A percentile compares a stretch with the other conserved stretches of the same genome.
phyloP scores from a whole-genome alignment of 37 sponge, comb jelly and placozoan genomes.

The Ephydatia muelleri region DNA sequence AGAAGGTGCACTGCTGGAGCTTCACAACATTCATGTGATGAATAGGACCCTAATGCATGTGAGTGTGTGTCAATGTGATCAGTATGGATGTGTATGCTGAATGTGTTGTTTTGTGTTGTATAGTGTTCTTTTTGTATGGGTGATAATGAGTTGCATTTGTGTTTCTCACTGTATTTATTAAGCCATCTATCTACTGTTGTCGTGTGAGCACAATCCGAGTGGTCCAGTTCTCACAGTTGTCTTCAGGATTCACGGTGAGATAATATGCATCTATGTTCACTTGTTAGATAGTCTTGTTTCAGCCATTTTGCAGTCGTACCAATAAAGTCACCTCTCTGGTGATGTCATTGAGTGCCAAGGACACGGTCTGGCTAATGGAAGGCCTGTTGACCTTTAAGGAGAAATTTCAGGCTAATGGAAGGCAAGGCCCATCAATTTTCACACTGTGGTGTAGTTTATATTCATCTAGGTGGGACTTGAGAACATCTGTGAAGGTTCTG shows the following conservation, averaged over 20 bases:
- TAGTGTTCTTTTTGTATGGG: background rate
- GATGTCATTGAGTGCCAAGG: background rate
- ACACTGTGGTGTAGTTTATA: background rate
- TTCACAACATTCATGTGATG: slow-evolving; percentile 15
- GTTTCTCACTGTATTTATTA: background rate
- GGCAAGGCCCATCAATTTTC: background rate
- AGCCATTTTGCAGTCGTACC: background rate
- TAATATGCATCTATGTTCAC: background rate
- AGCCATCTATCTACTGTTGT: slow-evolving; percentile 7
- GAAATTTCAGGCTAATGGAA: background rate
- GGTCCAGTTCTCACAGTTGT: slow-evolving; percentile 4
- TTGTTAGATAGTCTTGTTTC: background rate
- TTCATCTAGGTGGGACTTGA: background rate
- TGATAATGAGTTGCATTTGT: background rate
- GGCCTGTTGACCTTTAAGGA: slow-evolving; percentile 2
- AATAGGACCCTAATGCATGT: background rate
- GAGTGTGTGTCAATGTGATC: background rate
- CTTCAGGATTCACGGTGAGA: slow-evolving; percentile 3
- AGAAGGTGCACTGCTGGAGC: slow-evolving; percentile 22
- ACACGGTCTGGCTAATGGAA: slow-evolving; percentile 17
- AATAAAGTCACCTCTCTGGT: slow-evolving; percentile 16
- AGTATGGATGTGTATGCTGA: background rate
- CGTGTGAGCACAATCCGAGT: background rate
- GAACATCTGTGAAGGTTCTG: background rate
- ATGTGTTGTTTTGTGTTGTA: background rate